Conservation (phyloP, 1,140 invertebrate genomes). For the Drosophila trapezifrons region DNA sequence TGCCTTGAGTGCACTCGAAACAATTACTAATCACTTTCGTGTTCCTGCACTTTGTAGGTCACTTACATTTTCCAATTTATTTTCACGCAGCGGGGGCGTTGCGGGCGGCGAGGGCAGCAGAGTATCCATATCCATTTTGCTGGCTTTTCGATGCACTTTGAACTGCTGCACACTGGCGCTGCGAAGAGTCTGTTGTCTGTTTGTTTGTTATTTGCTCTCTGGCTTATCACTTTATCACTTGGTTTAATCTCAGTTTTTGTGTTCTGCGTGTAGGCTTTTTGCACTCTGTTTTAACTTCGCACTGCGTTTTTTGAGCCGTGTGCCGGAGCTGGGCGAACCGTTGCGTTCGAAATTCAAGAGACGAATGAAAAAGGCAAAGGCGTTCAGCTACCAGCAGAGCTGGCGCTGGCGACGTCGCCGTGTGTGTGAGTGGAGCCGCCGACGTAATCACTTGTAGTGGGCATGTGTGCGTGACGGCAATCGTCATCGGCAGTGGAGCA, state of each 20-base stretch:
- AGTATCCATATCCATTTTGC: constrained; percentile 84
- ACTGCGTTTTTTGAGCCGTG: constrained; percentile 41
- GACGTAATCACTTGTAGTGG: constrained; percentile 76
- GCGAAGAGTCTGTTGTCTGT: constrained; percentile 36
- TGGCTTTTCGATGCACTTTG: constrained; percentile 41
- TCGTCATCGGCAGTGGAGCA: constrained; percentile 69
- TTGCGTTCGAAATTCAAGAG: constrained; percentile 82
- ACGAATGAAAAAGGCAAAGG: constrained; percentile 83
- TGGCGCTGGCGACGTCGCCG: constrained; percentile 55
- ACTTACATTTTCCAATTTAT: constrained; percentile 85
- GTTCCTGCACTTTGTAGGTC: constrained; percentile 60
- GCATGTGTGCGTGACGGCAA: constrained; percentile 34
- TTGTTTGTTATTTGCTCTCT: constrained; percentile 29
- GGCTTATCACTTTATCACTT: constrained; percentile 65
- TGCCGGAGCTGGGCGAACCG: constrained; percentile 72
- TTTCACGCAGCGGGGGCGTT: constrained; percentile 85
- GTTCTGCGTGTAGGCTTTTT: constrained; percentile 26
- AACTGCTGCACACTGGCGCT: constrained; percentile 37
- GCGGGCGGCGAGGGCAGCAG: constrained; percentile 86
- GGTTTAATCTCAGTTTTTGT: constrained; percentile 34
- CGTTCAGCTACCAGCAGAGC: constrained; percentile 69
- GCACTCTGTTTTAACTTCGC: constrained; percentile 45
- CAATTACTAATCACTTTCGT: constrained; percentile 19
- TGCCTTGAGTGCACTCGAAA: constrained; percentile 53
- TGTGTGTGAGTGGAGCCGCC: constrained; percentile 54